Percentiles rank a stretch among this genome's conserved stretches.
Evolutionary conservation across 2,113 vertebrate genomes (phyloP).

Genomic region (Equus quagga): DNA sequence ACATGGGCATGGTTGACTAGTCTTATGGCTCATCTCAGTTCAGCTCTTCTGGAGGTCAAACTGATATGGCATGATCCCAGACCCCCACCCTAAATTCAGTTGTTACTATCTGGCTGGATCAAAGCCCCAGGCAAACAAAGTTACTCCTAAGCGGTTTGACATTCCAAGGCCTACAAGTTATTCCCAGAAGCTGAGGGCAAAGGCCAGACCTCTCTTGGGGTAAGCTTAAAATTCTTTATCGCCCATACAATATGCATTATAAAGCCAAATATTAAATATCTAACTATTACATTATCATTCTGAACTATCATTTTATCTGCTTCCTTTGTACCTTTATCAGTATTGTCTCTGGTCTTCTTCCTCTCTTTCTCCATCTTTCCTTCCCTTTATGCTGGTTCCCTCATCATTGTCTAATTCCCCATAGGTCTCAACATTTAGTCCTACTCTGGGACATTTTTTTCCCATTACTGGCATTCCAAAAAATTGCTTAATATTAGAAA

Average conservation of each 20-base stretch:
- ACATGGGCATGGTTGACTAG: not conserved
- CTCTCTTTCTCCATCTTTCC: not conserved
- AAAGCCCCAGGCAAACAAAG: not conserved
- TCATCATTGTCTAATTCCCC: not conserved
- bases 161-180: not conserved
- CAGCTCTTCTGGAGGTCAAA: not conserved
- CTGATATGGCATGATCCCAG: not conserved
- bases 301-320: not conserved
- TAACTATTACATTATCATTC: not conserved
- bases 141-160: not conserved
- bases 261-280: not conserved
- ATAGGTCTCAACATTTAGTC: not conserved
- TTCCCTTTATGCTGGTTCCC: not conserved
- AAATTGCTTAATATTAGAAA: not conserved
- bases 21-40: not conserved
- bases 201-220: not conserved
- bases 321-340: not conserved
- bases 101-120: not conserved
- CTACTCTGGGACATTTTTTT: not conserved
- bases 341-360: not conserved
- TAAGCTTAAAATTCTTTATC: not conserved
- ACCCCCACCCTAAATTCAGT: not conserved
- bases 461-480: not conserved
- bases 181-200: not conserved
- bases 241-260: not conserved